A percentile compares a stretch with the other conserved stretches of the same genome.
These are phyloP conservation scores for Chiroxiphia lanceolata DNA, from an alignment of 2,797 vertebrate species.

Conservation along the genomic window DNA sequence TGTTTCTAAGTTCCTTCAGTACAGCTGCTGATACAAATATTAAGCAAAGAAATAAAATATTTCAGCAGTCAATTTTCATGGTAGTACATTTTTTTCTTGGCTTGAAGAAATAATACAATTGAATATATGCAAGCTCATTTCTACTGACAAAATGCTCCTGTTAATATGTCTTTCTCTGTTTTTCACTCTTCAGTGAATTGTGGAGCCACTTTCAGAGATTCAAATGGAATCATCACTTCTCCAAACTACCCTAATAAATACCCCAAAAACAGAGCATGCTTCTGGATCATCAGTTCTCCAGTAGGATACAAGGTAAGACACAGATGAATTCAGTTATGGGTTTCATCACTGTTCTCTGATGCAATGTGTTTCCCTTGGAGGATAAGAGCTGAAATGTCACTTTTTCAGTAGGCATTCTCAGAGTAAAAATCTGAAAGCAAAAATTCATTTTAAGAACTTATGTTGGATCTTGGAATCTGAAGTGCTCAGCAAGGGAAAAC, in stretches of 20 bases:
- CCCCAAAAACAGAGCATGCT: constrained; percentile 52
- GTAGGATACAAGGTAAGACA: constrained; percentile 56
- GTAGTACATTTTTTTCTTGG: background rate
- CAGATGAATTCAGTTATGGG: background rate
- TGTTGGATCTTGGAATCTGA: background rate
- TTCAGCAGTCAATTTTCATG: background rate
- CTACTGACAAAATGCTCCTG: background rate
- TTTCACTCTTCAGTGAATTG: constrained; percentile 62
- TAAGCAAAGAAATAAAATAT: background rate
- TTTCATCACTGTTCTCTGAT: background rate
- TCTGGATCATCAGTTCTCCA: constrained; percentile 69
- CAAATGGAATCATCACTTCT: constrained; percentile 55
- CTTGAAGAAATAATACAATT: background rate
- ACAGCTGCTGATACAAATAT: background rate
- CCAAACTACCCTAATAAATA: constrained; percentile 68
- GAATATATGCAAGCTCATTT: background rate
- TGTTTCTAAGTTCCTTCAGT: background rate
- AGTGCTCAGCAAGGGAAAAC: background rate
- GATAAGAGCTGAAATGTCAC: background rate
- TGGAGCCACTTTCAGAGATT: constrained; percentile 59
- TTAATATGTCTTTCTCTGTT: background rate
- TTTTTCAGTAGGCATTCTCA: background rate
- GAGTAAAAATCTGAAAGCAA: background rate
- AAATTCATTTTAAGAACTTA: background rate
- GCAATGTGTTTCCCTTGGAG: background rate